A percentile compares a stretch with the other conserved stretches of the same genome.
Conservation (phyloP, 2,888 invertebrate species). For the Mimas tiliae region DNA sequence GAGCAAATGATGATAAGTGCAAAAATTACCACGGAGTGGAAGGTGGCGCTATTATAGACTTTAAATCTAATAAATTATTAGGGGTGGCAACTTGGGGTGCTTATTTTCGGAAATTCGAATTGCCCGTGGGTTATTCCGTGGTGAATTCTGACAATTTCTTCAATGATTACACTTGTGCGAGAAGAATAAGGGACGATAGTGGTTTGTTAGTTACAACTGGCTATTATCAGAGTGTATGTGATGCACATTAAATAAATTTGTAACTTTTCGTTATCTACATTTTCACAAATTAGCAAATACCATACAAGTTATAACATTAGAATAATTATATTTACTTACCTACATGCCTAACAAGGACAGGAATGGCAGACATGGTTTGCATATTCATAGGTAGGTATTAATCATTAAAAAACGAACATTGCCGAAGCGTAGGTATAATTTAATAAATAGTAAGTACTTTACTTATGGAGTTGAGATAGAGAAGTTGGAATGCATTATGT, state of each 20-base stretch:
- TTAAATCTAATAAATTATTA: slow-evolving; percentile 45
- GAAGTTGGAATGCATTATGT: too few relatives aligned
- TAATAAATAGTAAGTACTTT: too few relatives aligned
- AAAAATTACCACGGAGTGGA: slow-evolving; percentile 55
- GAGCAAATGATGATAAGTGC: slow-evolving; percentile 38
- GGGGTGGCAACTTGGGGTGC: slow-evolving; percentile 68
- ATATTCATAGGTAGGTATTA: too few relatives aligned
- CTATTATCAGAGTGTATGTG: slow-evolving; percentile 58
- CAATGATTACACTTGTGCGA: slow-evolving; percentile 58
- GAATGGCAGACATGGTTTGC: too few relatives aligned
- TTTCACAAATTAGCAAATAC: too few relatives aligned
- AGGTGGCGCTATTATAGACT: slow-evolving; percentile 57
- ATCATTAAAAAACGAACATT: too few relatives aligned
- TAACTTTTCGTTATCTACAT: too few relatives aligned
- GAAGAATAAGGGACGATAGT: slow-evolving; percentile 47
- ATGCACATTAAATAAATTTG: slow-evolving; percentile 27
- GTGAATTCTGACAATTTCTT: slow-evolving; percentile 58
- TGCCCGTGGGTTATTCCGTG: slow-evolving; percentile 66
- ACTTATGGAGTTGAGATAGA: too few relatives aligned
- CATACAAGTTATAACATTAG: too few relatives aligned
- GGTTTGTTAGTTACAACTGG: slow-evolving; percentile 33
- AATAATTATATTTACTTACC: too few relatives aligned
- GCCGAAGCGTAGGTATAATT: too few relatives aligned
- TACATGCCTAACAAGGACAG: too few relatives aligned
- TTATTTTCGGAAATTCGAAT: slow-evolving; percentile 33